Evolutionary conservation across 2,113 vertebrate genomes (phyloP), one percentile per base, ranked within the genome.

Genomic region (Corythornis cristatus): DNA sequence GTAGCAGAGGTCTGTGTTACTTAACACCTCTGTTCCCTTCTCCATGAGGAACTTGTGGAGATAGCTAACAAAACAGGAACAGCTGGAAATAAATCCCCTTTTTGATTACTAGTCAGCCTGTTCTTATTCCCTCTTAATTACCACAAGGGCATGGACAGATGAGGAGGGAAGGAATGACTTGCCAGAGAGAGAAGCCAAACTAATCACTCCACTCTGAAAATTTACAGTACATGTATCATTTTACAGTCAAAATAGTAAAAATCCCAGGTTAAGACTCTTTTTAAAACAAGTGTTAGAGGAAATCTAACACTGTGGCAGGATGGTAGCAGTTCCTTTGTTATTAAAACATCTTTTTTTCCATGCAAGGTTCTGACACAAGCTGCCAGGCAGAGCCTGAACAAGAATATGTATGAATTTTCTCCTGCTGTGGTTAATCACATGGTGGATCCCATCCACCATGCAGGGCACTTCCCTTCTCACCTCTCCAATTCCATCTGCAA

Each of bases 201-300:
- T 72, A 71, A 92, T 83, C 25, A 17, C 14, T 79, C 35, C 40
- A 10, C 60, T 79, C 84, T 93, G 71, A 76, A 93, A 77, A 80
- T 58, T 66, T 91, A 80, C 56, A 26, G 51, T 48, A 42, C 20
- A 2, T 37, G 21, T 74, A 73, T 80, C 71, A 64, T 77, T 91
- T 94, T 83, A 66, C 68, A 93, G 71, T 51, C 15, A 67, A 51
- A 42, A 67, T 10, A 56, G 72, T 85, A 88, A 93, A 93, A 85
- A 42, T 26, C 17, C 37, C 23, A 61, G 43, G 60, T 87, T 87
- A 89, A 88, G 73, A 50, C n/a, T 79, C 18, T 29, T 77, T 80
- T 73, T 33, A 85, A 80, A 89, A 77, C 76, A 61, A 0, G 0
- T 83, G 45, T 76, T 2, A 6, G 21, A 91, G 42, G 67, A 91